phyloP scores from a whole-genome alignment of 2,888 invertebrate genomes.

The Hypomecis atomaria region DNA sequence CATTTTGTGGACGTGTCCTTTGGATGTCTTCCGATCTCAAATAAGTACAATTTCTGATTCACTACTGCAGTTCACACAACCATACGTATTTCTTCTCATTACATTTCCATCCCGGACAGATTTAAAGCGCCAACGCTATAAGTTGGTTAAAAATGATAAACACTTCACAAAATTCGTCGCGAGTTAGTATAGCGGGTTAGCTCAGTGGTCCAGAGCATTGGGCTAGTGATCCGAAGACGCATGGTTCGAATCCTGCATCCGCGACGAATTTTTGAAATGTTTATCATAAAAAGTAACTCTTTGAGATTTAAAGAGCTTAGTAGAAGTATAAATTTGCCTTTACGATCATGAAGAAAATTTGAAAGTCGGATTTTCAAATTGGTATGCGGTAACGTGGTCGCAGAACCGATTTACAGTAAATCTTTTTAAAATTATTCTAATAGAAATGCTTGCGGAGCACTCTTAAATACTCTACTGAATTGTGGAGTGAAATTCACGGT shows the following conservation, averaged over 20 bases:
- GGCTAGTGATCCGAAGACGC: no score
- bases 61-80: not conserved
- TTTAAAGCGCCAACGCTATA: constrained; percentile 31
- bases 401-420: constrained; percentile 35
- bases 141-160: no score
- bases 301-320: constrained; percentile 41
- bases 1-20: no score
- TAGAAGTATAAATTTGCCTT: constrained; percentile 56
- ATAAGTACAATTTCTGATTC: no score
- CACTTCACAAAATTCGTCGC: no score
- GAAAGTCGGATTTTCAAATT: constrained; percentile 54
- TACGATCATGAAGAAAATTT: constrained; percentile 48
- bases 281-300: no score
- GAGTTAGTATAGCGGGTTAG: no score
- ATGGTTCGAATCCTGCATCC: no score
- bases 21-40: no score
- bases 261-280: no score
- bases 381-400: constrained; percentile 49
- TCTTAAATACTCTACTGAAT: constrained; percentile 23
- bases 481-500: constrained; percentile 6
- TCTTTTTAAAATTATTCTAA: constrained; percentile 35
- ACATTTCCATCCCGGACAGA: constrained; percentile 39
- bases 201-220: no score
- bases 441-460: constrained; percentile 21
- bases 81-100: constrained; percentile 17